Evolutionary conservation across 2,113 vertebrate genomes (phyloP).

Genomic region (Thinocorus orbignyianus): DNA sequence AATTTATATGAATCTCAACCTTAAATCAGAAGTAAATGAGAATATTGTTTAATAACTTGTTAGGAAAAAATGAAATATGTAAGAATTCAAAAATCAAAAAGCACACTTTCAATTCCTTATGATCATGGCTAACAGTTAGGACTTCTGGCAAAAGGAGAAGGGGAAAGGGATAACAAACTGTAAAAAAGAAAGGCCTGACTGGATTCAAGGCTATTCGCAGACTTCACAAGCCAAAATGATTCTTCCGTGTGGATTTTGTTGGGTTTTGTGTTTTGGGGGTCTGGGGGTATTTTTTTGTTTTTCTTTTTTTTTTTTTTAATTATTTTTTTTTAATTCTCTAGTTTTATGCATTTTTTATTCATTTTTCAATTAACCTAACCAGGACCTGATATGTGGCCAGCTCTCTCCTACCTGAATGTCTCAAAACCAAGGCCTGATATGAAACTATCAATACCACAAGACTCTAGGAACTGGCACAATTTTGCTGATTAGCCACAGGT

Average conservation of each 20-base stretch:
- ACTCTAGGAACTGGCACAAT: neutral
- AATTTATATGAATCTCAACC: neutral
- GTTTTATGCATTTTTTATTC: neutral
- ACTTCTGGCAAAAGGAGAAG: neutral
- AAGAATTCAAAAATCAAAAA: neutral
- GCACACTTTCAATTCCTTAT: neutral
- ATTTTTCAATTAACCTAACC: fast-evolving
- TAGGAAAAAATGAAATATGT: neutral
- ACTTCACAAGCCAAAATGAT: neutral
- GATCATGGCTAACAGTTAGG: neutral
- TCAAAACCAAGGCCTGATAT: neutral
- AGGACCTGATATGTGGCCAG: neutral
- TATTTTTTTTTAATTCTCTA: neutral
- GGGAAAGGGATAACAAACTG: neutral
- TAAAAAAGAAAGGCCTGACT: neutral
- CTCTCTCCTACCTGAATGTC: neutral
- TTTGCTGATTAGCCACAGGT: neutral
- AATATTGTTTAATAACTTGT: neutral
- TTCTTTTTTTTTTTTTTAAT: too few relatives aligned
- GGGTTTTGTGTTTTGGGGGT: too few relatives aligned
- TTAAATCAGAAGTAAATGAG: neutral
- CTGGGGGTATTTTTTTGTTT: too few relatives aligned
- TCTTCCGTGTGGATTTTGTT: neutral
- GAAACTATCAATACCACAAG: neutral
- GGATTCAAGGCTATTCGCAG: neutral